Evolutionary conservation across 2,888 invertebrate species (phyloP).

Genomic region (Volucella inflata): DNA sequence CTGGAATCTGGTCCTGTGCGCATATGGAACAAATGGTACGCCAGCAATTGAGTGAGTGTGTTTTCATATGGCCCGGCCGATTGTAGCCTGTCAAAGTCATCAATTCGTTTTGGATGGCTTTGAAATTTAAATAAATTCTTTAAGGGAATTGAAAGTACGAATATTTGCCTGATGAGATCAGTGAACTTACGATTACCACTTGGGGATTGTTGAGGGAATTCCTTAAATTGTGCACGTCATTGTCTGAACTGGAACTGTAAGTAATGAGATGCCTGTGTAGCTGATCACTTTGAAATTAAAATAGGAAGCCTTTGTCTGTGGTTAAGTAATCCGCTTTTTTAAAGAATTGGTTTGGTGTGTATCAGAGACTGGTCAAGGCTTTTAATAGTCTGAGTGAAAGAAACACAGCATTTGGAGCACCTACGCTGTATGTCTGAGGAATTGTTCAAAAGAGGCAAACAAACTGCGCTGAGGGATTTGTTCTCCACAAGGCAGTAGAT

Average conservation of each 20-base stretch:
- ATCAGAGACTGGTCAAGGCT: too few species aligned
- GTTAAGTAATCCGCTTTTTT: too few species aligned
- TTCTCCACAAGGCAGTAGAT: too few species aligned
- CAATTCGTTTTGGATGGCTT: conserved; percentile 45
- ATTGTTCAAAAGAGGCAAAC: too few species aligned
- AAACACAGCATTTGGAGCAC: too few species aligned
- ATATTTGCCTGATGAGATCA: conserved; percentile 53
- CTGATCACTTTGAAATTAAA: too few species aligned
- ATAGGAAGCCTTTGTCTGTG: too few species aligned
- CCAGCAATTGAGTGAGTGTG: not conserved
- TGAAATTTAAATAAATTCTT: conserved; percentile 74
- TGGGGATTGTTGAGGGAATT: conserved; percentile 43
- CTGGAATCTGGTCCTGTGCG: conserved; percentile 73
- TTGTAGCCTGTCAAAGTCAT: conserved; percentile 72
- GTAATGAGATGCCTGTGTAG: not conserved
- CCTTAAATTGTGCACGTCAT: conserved; percentile 37
- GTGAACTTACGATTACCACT: conserved; percentile 56
- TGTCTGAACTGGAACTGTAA: conserved; percentile 20
- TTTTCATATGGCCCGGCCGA: conserved; percentile 7
- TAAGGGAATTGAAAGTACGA: conserved; percentile 25
- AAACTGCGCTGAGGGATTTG: too few species aligned
- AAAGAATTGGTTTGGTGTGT: too few species aligned
- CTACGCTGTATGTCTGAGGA: too few species aligned
- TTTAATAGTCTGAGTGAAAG: too few species aligned
- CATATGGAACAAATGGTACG: conserved; percentile 46